Evolutionary conservation across 2,113 vertebrate species (phyloP).

Genomic region (Canis aureus): DNA sequence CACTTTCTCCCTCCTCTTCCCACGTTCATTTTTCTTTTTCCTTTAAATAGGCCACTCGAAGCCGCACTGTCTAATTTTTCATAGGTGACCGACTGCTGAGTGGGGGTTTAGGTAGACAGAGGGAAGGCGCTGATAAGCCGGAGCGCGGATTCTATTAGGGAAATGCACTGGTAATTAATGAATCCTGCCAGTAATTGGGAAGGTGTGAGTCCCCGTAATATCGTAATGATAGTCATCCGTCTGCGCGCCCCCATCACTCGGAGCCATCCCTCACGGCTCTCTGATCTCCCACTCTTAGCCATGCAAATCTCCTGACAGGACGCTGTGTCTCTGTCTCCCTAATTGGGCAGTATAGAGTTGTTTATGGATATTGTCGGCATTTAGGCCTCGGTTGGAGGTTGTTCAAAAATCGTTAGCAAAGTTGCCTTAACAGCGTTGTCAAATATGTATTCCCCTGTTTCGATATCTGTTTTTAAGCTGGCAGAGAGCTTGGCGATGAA

Average conservation of each 20-base stretch:
- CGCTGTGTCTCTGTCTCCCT: constrained; percentile 98
- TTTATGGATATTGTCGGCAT: constrained; percentile 99
- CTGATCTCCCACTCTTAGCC: constrained; percentile 97
- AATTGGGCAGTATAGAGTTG: constrained; percentile 99
- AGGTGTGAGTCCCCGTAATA: constrained; percentile 95
- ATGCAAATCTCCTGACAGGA: constrained; percentile 99
- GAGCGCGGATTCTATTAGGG: constrained; percentile 89
- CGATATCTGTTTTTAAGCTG: constrained; percentile 82
- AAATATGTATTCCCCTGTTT: constrained; percentile 89
- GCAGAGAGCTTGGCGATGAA: constrained; percentile 61
- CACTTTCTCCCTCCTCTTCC: constrained; percentile 24
- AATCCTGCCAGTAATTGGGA: constrained; percentile 99
- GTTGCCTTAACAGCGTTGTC: constrained; percentile 95
- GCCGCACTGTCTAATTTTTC: constrained; percentile 86
- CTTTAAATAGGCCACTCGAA: constrained; percentile 87
- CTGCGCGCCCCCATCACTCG: constrained; percentile 91
- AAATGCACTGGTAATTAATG: constrained; percentile 97
- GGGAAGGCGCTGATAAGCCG: constrained; percentile 90
- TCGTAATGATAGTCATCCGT: constrained; percentile 98
- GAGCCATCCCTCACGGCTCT: constrained; percentile 92
- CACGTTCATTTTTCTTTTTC: constrained; percentile 77
- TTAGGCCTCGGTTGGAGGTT: constrained; percentile 98
- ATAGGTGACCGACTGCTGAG: constrained; percentile 90
- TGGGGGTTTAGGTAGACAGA: constrained; percentile 89
- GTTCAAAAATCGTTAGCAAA: constrained; percentile 98